Evolutionary conservation across 1,140 invertebrate genomes (phyloP), one percentile per base, ranked within the genome.

Genomic region (Neodiprion virginianus): DNA sequence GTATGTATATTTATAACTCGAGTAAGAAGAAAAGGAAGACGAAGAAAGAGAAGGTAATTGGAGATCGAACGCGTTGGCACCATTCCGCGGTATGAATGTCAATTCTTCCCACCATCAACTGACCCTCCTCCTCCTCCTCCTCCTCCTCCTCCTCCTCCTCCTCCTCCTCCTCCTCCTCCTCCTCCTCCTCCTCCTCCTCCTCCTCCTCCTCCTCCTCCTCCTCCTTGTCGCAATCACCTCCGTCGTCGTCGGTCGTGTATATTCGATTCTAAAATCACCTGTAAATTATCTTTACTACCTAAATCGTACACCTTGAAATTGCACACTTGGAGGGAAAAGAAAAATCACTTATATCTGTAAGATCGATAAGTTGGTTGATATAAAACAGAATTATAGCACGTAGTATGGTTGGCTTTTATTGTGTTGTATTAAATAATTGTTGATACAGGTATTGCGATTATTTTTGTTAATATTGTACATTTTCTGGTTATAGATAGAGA

Each of bases 91-190:
- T 17, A 61, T 61, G 11, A 61, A 61, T 61, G 53, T 61, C 53
- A 61, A 61, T 28, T 72, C 71, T 70, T 65, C 61, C 75, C 71
- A 21, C 71, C 47, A 67, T 73, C 66, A 73, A 65, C 67, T 17
- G 69, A 66, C 69, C 47, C 67, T 23, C 7, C 17, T 47, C 61
- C 65, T 66, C 67, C 11, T 67, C 12, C 17, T 50, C 21, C 48
- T 12, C 53, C 70, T n/a, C 3, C 2, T 72, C 17, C 50, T 65
- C 61, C 40, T 28, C 61, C 65, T 66, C 67, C 11, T 67, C 12
- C 17, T 50, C 21, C 48, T 12, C 53, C 70, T n/a, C 3, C 2
- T 72, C 17, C 50, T 65, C 61, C 40, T 28, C 47, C 67, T 14
- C 7, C 17, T 47, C 61, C 65, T 66, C 67, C 11, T 53, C 12